A percentile compares a stretch with the other conserved stretches of the same genome.
Conservation (phyloP, 2,113 vertebrate species). For the Halcyon senegalensis region DNA sequence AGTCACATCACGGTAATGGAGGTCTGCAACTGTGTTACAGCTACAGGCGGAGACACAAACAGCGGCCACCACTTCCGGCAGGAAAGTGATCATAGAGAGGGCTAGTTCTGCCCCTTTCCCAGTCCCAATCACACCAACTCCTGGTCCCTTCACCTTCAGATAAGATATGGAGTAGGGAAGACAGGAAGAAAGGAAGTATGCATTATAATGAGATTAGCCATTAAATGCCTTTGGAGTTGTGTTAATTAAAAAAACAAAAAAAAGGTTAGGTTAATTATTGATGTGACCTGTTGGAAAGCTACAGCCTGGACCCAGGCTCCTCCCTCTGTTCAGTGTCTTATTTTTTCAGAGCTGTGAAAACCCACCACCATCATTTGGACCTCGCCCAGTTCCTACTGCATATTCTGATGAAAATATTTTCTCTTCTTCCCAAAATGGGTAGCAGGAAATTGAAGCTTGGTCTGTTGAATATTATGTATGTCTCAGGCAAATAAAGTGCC, state of each 20-base stretch:
- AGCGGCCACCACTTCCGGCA: slow-evolving; percentile 73
- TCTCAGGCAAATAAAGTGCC: not conserved
- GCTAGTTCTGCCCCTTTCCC: slow-evolving; percentile 78
- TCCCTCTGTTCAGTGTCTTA: not conserved
- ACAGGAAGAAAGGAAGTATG: not conserved
- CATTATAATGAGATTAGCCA: slow-evolving; percentile 5
- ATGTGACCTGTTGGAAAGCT: not conserved
- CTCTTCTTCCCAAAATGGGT: not conserved
- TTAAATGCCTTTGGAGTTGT: not conserved
- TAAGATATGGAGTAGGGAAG: not conserved
- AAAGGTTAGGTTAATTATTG: not conserved
- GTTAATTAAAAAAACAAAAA: not conserved
- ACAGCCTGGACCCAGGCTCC: not conserved
- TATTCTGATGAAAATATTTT: not conserved
- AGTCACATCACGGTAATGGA: slow-evolving; percentile 61
- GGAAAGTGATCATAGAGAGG: slow-evolving; percentile 75
- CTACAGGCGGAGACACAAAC: slow-evolving; percentile 74
- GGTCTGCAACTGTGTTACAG: slow-evolving; percentile 67
- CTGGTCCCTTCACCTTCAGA: slow-evolving; percentile 74
- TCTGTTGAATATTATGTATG: not conserved
- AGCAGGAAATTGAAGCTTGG: not conserved
- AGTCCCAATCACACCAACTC: slow-evolving; percentile 73
- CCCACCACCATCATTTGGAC: not conserved
- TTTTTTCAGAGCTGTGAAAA: not conserved
- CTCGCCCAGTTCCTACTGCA: not conserved